Base-by-base conservation (phyloP, 2,888 invertebrate genomes). In the Tetramorium bicarinatum region DNA sequence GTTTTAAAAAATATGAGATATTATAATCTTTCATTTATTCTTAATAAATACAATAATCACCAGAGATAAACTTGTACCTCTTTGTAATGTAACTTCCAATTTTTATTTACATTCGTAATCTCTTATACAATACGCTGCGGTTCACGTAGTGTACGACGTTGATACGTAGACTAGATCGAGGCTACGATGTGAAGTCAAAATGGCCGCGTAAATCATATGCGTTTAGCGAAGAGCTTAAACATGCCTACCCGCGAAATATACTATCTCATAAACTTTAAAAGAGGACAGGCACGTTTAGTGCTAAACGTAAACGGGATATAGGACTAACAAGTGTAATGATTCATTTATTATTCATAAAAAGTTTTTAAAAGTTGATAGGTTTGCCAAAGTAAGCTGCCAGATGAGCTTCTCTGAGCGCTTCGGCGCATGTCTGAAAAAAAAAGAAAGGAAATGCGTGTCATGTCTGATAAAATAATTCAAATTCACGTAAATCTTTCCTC, bases 391-490 rank as follows among this genome's bases (percentile, higher is more conserved):
- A 99, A 41, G 99, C 99, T 18, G 98, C 97, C 90, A 99, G 94
- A 94, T 99, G 99, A 49, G 99, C 99, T 96, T 99, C 99, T 94
- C 99, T 97, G 83, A 99, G 96, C 1, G 99, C 99, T 95, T 99
- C 99, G 7, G 99, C 96, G 92, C 99, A 99, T 69, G 99, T 99
- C 99, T 99, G 96, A 0, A 96, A 96, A 96, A 96, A 86, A 80
- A 82, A 87, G 66, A 13, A 25, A 47, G 2, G 25, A 47, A 25
- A 47, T 18, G 18, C 41, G 18, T 54, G 66, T 83, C 56, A 3
- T 18, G 6, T 3, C 15, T 44, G 18, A 71, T 52, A 54, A 76
- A 34, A 54, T 18, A 52, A 67, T 54, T 66, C 2, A 13, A 18
- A 44, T 29, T 25, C 52, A 15, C 38, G 21, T 38, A 29, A n/a